These are phyloP conservation scores for Cheirogaleus medius DNA, from an alignment of 2,113 vertebrate species.

Conservation along the genomic window DNA sequence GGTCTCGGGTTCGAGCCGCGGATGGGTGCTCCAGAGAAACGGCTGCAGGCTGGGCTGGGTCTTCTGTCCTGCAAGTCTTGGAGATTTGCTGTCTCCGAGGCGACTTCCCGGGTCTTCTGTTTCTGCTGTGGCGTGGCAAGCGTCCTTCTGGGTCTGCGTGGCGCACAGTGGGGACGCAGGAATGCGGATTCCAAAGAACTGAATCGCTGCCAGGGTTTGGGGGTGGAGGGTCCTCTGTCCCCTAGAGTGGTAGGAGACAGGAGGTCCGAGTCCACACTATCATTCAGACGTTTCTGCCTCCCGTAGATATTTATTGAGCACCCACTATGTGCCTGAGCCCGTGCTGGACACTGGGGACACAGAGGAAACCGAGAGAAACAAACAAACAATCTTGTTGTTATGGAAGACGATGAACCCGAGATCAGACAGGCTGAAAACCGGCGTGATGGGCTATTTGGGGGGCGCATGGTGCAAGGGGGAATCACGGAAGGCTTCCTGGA, in stretches of 20 bases:
- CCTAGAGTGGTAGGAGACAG: background rate
- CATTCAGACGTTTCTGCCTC: background rate
- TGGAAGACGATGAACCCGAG: background rate
- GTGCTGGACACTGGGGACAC: background rate
- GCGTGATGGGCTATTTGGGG: background rate
- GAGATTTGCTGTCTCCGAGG: background rate
- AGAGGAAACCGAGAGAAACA: background rate
- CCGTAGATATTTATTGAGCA: background rate
- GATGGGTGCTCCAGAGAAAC: background rate
- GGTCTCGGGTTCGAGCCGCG: background rate
- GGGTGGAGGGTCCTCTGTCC: background rate
- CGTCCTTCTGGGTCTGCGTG: background rate
- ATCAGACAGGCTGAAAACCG: background rate
- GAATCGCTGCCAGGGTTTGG: background rate
- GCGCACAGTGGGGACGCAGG: background rate
- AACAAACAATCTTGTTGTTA: background rate
- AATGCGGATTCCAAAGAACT: accelerated
- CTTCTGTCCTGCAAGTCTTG: background rate
- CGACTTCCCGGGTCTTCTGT: background rate
- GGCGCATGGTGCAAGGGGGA: background rate
- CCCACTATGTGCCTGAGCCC: background rate
- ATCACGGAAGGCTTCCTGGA: background rate
- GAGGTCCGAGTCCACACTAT: background rate
- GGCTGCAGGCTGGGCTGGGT: background rate
- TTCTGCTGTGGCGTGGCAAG: accelerated